Percentiles rank a stretch among this genome's conserved stretches.
phyloP scores from a whole-genome alignment of 2,888 invertebrate species.

The Drosophila helvetica region DNA sequence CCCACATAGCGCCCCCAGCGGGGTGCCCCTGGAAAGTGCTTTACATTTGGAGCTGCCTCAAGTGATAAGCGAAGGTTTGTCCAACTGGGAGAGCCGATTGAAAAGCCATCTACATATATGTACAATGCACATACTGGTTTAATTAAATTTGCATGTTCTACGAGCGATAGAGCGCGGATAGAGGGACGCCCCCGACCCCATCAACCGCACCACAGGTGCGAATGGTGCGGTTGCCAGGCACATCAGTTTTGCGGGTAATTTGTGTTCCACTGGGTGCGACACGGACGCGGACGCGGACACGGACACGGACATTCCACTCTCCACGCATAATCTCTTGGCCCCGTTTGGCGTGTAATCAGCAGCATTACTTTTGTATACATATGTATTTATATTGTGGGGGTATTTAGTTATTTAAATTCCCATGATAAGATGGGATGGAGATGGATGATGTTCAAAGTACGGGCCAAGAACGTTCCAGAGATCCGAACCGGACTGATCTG shows the following conservation, averaged over 20 bases:
- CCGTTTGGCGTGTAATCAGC: slow-evolving; percentile 59
- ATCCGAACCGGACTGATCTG: slow-evolving; percentile 7
- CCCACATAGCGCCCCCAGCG: slow-evolving; percentile 8
- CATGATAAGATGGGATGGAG: slow-evolving; percentile 43
- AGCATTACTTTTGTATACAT: slow-evolving; percentile 46
- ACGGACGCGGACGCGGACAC: too few species aligned
- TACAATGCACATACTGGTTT: slow-evolving; percentile 50
- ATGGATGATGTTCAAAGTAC: slow-evolving; percentile 24
- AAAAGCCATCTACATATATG: slow-evolving; percentile 68
- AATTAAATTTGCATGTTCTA: slow-evolving; percentile 58
- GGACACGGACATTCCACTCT: slow-evolving; percentile 43
- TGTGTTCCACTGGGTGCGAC: slow-evolving; percentile 28
- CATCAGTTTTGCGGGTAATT: slow-evolving; percentile 68
- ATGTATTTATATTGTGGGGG: slow-evolving; percentile 10
- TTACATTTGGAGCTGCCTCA: slow-evolving; percentile 50
- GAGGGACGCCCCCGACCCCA: slow-evolving; percentile 2
- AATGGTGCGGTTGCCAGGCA: slow-evolving; percentile 5
- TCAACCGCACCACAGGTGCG: slow-evolving; percentile 7
- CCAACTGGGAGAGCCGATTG: slow-evolving; percentile 51
- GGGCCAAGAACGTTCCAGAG: slow-evolving; percentile 19
- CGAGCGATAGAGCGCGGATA: not conserved
- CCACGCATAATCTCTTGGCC: slow-evolving; percentile 65
- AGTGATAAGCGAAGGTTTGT: slow-evolving; percentile 52
- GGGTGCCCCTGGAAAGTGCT: slow-evolving; percentile 21
- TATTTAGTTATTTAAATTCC: slow-evolving; percentile 48